phyloP scores from a whole-genome alignment of 2,797 vertebrate species.

The Urophycis tenuis region DNA sequence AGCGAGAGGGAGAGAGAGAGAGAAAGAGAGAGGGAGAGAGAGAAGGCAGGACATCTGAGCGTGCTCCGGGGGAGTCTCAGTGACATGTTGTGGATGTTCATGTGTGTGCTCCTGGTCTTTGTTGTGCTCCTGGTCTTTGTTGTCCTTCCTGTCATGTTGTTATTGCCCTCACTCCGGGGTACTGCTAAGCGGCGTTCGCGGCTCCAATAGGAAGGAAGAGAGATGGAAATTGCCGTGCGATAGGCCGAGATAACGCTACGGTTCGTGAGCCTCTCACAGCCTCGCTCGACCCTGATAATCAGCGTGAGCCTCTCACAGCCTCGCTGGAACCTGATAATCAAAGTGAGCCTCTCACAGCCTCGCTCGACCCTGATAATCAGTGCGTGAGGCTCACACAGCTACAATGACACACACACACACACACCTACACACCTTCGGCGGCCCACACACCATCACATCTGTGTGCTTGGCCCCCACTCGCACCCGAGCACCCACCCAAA shows the following conservation, averaged over 20 bases:
- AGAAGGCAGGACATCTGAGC: not conserved
- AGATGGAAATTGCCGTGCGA: not conserved
- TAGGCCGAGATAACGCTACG: not conserved
- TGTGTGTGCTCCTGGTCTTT: not conserved
- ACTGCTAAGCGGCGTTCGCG: not conserved
- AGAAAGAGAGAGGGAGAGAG: not conserved
- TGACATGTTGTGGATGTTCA: not conserved
- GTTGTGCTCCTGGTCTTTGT: not conserved
- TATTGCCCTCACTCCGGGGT: not conserved
- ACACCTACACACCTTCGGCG: not conserved
- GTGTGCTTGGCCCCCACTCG: not conserved
- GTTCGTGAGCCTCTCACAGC: not conserved
- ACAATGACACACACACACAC: not conserved
- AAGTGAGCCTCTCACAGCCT: not conserved
- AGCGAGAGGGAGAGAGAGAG: too few species aligned
- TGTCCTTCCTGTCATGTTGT: not conserved
- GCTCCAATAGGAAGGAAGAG: not conserved
- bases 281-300: not conserved
- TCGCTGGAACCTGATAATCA: too few species aligned
- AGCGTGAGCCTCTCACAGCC: not conserved
- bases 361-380: not conserved
- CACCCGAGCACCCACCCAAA: not conserved
- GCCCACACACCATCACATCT: not conserved
- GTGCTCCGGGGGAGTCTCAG: not conserved
- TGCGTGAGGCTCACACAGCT: not conserved